Evolutionary conservation across 2,797 vertebrate genomes (phyloP).

Genomic region (Sebastes flavidus): DNA sequence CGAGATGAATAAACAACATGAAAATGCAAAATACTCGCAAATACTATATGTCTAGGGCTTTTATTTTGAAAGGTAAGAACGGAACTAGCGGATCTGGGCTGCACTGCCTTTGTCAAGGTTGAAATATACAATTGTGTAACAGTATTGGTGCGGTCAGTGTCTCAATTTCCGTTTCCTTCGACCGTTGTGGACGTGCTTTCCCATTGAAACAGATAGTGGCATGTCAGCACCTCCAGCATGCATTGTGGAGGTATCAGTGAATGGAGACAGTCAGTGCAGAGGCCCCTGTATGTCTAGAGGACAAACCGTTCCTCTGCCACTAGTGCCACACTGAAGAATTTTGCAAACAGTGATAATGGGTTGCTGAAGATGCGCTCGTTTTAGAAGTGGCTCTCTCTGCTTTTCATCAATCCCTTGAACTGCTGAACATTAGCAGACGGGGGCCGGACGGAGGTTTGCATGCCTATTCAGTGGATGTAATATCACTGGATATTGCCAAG

Average conservation of each 20-base stretch:
- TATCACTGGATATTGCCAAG: neutral
- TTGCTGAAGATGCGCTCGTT: conserved; percentile 31
- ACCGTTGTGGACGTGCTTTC: neutral
- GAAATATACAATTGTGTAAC: neutral
- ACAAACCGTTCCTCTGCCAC: neutral
- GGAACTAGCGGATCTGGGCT: rapidly evolving
- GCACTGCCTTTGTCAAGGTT: neutral
- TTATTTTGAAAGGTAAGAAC: too few relatives aligned
- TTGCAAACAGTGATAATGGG: conserved; percentile 21
- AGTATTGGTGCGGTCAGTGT: neutral
- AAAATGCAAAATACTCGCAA: too few relatives aligned
- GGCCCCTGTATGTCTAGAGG: conserved; percentile 31
- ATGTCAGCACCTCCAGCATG: neutral
- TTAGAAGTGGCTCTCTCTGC: conserved; percentile 16
- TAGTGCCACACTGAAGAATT: conserved; percentile 9
- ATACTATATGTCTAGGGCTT: neutral
- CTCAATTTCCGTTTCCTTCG: conserved; percentile 1
- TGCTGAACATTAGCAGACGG: conserved; percentile 27
- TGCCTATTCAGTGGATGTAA: conserved; percentile 20
- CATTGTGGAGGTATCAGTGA: neutral
- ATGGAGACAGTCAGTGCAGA: conserved; percentile 5
- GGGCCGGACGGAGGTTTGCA: conserved; percentile 34
- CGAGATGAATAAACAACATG: too few relatives aligned
- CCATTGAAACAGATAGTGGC: conserved; percentile 1
- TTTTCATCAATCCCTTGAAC: conserved; percentile 8